Conservation (phyloP, 1,140 invertebrate species). For the Nasonia vitripennis region DNA sequence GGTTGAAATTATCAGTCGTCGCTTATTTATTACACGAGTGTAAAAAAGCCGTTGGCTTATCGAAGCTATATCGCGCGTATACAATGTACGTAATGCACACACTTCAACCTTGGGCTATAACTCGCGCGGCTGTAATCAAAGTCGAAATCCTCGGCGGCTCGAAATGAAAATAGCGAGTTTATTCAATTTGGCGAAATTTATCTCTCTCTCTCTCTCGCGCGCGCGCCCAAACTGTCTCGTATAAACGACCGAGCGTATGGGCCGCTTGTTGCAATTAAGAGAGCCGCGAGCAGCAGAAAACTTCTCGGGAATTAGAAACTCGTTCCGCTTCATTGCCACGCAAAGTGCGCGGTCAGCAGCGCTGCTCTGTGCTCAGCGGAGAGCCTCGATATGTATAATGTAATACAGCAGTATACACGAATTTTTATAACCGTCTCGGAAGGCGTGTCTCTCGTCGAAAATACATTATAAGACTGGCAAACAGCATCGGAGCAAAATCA, state of each 20-base stretch:
- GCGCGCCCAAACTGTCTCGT: too few species aligned
- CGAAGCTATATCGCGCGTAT: background rate
- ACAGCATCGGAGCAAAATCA: too few species aligned
- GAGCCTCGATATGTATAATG: background rate
- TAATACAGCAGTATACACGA: background rate
- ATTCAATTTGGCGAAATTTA: conserved; percentile 9
- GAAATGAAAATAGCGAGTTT: conserved; percentile 28
- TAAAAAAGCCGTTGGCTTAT: background rate
- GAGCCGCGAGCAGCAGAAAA: conserved; percentile 8
- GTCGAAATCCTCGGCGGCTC: background rate
- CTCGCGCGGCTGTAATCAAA: too few species aligned
- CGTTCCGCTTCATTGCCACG: conserved; percentile 37
- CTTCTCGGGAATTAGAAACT: conserved; percentile 52
- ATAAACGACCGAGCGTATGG: background rate
- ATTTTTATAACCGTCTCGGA: background rate
- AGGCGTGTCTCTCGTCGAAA: background rate
- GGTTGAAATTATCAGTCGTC: conserved; percentile 11
- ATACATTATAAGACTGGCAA: too few species aligned
- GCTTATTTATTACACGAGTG: too few species aligned
- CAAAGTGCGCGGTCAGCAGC: background rate
- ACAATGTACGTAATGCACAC: conserved; percentile 11
- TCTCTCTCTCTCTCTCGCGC: background rate
- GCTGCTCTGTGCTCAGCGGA: too few species aligned
- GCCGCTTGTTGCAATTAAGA: conserved; percentile 26
- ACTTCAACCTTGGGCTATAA: background rate